A percentile compares a stretch with the other conserved stretches of the same genome.
phyloP scores from a whole-genome alignment of 1,140 invertebrate genomes.

The Aleiodes sp. region DNA sequence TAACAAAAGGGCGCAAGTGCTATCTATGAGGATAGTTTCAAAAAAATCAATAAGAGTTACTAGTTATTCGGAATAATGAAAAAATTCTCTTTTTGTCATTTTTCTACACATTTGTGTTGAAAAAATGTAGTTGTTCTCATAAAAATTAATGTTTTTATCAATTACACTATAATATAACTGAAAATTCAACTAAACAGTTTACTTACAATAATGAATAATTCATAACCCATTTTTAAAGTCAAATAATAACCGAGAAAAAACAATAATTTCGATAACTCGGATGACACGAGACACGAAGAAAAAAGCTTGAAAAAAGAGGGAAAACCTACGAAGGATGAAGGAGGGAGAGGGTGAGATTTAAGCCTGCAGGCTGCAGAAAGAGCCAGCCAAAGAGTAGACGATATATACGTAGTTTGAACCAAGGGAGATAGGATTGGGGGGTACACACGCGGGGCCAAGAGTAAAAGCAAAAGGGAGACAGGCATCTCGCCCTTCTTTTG shows the following conservation, averaged over 20 bases:
- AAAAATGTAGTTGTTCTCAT: too few relatives aligned
- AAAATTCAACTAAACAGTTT: too few relatives aligned
- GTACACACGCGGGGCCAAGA: conserved; percentile 60
- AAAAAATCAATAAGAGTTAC: too few relatives aligned
- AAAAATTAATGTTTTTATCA: too few relatives aligned
- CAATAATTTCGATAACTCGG: conserved; percentile 18
- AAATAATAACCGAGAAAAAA: conserved; percentile 36
- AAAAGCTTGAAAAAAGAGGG: conserved; percentile 39
- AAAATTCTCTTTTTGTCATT: too few relatives aligned
- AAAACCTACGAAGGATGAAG: background rate
- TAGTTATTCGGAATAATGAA: too few relatives aligned
- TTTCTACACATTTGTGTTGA: too few relatives aligned
- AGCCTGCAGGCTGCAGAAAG: conserved; percentile 58
- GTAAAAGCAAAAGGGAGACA: conserved; percentile 65
- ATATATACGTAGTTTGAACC: background rate
- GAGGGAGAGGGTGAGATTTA: conserved; percentile 42
- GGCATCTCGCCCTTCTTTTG: conserved; percentile 68
- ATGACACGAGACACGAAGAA: conserved; percentile 7
- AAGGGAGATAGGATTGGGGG: background rate
- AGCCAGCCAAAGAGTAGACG: conserved; percentile 42
- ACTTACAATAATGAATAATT: conserved; percentile 21
- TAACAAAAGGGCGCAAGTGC: too few relatives aligned
- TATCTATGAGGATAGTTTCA: too few relatives aligned
- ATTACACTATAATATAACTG: too few relatives aligned
- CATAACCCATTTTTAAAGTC: conserved; percentile 22